phyloP scores from a whole-genome alignment of 2,797 vertebrate species.

The Petrocephalus schoutedeni region DNA sequence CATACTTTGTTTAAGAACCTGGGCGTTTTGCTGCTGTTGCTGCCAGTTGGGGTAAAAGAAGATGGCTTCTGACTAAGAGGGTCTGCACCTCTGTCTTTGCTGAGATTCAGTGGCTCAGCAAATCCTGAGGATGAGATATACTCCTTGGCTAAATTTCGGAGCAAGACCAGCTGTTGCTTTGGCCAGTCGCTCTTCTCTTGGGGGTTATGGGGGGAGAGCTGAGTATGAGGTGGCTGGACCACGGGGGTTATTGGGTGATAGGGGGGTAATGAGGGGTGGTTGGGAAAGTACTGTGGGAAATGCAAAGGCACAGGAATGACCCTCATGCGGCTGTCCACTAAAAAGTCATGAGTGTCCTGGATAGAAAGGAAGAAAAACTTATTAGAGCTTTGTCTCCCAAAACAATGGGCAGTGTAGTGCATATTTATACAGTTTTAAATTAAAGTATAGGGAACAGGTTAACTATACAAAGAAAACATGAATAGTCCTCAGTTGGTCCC shows the following conservation, averaged over 20 bases:
- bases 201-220: background rate
- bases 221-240: constrained; percentile 18
- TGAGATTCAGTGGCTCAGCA: constrained; percentile 63
- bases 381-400: background rate
- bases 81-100: constrained; percentile 41
- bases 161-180: constrained; percentile 47
- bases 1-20: constrained; percentile 64
- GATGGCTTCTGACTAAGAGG: constrained; percentile 41
- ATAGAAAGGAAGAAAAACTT: constrained; percentile 11
- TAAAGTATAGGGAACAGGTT: background rate
- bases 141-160: constrained; percentile 58
- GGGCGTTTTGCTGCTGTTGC: constrained; percentile 49
- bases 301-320: constrained; percentile 36
- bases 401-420: background rate
- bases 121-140: constrained; percentile 54
- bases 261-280: constrained; percentile 31
- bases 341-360: constrained; percentile 34
- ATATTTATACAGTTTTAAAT: background rate
- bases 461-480: background rate
- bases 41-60: constrained; percentile 49
- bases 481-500: background rate
- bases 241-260: constrained; percentile 34
- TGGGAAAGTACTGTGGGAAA: constrained; percentile 38
- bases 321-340: constrained; percentile 27
- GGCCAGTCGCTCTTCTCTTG: constrained; percentile 16